Conservation (phyloP, 30 jellyfish, hydroid and myxozoan genomes). For the Turritopsis dohrnii region DNA sequence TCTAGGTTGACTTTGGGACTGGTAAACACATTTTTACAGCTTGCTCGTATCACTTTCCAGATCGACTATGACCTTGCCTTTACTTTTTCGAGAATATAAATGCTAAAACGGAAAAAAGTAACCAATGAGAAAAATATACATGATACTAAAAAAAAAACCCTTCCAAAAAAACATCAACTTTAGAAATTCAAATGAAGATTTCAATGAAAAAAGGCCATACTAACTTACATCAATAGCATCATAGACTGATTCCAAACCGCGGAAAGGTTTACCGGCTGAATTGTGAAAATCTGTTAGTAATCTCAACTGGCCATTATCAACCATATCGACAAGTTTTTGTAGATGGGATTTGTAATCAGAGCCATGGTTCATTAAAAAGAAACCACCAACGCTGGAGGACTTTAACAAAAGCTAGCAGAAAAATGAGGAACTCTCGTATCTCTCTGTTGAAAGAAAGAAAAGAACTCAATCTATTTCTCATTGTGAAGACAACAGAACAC, state of each 20-base stretch:
- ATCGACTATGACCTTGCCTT: conserved; percentile 66
- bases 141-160: no score
- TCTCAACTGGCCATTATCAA: conserved; percentile 36
- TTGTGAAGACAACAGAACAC: not conserved
- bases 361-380: conserved; percentile 66
- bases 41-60: conserved; percentile 13
- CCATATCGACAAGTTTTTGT: conserved; percentile 57
- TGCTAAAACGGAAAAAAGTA: conserved; percentile 28
- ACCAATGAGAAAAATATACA: no score
- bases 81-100: conserved; percentile 56
- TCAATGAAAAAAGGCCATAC: not conserved
- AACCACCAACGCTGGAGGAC: conserved; percentile 76
- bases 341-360: conserved; percentile 45
- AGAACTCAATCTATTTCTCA: not conserved
- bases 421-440: not conserved
- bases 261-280: conserved; percentile 29
- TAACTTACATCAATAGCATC: conserved; percentile 81
- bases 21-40: conserved; percentile 1
- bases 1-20: no score
- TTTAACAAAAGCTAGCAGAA: conserved; percentile 52
- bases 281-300: conserved; percentile 15
- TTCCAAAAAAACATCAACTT: no score
- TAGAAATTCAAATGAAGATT: no score
- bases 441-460: not conserved
- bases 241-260: conserved; percentile 54